Conservation (phyloP, 2,113 vertebrate species). For the Apaloderma vittatum region DNA sequence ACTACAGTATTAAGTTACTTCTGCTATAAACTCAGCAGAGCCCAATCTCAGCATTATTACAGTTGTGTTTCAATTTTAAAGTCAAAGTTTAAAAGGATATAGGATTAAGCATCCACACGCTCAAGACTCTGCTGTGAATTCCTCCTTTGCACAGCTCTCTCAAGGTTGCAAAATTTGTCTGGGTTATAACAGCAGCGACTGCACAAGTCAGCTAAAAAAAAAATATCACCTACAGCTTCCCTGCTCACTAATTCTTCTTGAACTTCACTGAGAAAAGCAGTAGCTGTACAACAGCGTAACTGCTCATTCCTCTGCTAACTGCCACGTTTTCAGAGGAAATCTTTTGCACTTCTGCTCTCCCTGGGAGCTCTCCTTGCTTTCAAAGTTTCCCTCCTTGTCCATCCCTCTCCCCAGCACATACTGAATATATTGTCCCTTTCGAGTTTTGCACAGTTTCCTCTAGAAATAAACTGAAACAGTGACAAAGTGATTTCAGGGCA, state of each 20-base stretch:
- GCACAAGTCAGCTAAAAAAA: background rate
- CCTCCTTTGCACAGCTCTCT: background rate
- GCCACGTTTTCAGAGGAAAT: background rate
- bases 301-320: background rate
- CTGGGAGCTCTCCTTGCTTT: background rate
- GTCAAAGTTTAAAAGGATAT: background rate
- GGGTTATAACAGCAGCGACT: background rate
- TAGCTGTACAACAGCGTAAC: rapidly evolving
- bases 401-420: background rate
- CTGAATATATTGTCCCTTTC: background rate
- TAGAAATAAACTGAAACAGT: background rate
- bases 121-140: background rate
- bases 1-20: background rate
- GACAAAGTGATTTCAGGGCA: background rate
- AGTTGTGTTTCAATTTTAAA: background rate
- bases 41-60: background rate
- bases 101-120: background rate
- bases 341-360: background rate
- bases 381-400: background rate
- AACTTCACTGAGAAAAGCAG: background rate
- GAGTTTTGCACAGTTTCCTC: background rate
- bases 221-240: background rate
- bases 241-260: background rate
- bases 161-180: background rate
- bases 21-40: constrained; percentile 31